Conservation (phyloP, 2,797 vertebrate genomes). For the Fistularia commersonii region DNA sequence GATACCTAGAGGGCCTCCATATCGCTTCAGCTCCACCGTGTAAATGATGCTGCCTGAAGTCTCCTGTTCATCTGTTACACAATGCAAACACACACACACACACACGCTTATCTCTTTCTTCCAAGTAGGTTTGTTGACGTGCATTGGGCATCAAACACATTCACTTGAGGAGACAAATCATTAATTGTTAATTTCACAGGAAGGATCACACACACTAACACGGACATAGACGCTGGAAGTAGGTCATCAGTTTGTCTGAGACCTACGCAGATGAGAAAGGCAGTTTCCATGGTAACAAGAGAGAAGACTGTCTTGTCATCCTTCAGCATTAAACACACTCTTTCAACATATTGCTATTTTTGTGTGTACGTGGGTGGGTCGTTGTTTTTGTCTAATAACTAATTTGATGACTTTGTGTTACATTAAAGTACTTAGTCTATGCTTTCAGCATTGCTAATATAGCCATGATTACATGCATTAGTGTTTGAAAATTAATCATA, state of each 20-base stretch:
- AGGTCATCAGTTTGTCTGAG: slow-evolving; percentile 51
- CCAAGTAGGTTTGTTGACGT: background rate
- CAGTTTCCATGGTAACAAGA: slow-evolving; percentile 63
- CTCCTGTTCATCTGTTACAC: slow-evolving; percentile 88
- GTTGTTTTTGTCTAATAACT: no score
- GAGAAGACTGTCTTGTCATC: slow-evolving; percentile 35
- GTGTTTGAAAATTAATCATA: no score
- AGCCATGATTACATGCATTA: no score
- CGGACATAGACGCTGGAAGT: slow-evolving; percentile 30
- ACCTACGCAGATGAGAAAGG: slow-evolving; percentile 30
- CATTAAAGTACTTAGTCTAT: no score
- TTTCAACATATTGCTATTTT: background rate
- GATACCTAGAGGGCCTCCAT: slow-evolving; percentile 93
- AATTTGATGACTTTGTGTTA: no score
- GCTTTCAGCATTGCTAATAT: no score
- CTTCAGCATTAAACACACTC: slow-evolving; percentile 13
- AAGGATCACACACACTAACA: background rate
- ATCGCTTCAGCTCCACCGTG: slow-evolving; percentile 93
- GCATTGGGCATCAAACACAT: no score
- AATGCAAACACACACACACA: slow-evolving; percentile 13
- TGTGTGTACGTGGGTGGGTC: slow-evolving; percentile 6
- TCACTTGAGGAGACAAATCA: no score
- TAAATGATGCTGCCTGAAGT: slow-evolving; percentile 96
- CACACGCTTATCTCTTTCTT: no score
- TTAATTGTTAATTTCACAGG: background rate